phyloP scores from a whole-genome alignment of 92 coral and sea anemone genomes.

The Hydrozoanthus gracilis region DNA sequence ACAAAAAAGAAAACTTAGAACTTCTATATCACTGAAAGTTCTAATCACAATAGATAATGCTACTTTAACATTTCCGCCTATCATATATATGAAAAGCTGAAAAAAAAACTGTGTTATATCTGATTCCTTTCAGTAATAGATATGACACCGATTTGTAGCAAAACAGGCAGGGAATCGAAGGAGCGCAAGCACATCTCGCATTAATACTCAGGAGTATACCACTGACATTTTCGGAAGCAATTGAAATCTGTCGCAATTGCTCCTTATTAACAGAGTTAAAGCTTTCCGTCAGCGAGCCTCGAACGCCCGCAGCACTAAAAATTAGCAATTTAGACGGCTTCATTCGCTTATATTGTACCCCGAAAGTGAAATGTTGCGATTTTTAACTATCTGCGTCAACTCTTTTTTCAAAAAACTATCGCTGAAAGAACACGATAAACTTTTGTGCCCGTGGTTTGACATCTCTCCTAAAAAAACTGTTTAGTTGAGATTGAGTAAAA shows the following conservation, averaged over 20 bases:
- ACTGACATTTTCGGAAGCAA: neutral
- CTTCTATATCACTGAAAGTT: no score
- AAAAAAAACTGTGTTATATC: no score
- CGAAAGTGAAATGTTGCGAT: slow-evolving; percentile 33
- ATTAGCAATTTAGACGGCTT: neutral
- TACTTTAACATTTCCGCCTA: no score
- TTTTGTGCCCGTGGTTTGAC: neutral
- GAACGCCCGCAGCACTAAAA: slow-evolving; percentile 5
- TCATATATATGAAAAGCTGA: no score
- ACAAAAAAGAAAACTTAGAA: no score
- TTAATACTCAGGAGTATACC: no score
- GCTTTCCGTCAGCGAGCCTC: neutral
- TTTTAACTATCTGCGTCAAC: neutral
- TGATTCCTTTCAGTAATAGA: no score
- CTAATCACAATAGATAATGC: no score
- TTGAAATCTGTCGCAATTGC: no score
- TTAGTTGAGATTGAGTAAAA: neutral
- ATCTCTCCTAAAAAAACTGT: neutral
- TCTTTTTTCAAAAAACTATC: neutral
- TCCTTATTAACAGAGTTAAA: neutral
- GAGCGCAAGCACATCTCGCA: no score
- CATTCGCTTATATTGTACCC: neutral
- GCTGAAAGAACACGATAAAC: neutral
- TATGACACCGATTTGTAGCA: no score
- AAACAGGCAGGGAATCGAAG: no score